Percentiles rank a stretch among this genome's conserved stretches.
Conservation (phyloP, 1,140 invertebrate species). For the Drepana arcuata region DNA sequence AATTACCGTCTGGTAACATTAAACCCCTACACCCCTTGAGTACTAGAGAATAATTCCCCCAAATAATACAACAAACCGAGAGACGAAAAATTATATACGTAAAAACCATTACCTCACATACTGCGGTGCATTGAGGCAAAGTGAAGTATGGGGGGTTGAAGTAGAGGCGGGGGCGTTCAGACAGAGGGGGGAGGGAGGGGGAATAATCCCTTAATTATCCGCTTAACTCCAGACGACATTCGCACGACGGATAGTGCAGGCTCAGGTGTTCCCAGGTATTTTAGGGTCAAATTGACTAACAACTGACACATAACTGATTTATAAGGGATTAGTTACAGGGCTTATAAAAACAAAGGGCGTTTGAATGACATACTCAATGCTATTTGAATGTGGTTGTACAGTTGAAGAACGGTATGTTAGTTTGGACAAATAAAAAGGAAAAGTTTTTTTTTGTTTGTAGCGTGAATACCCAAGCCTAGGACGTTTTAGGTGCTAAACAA, state of each 20-base stretch:
- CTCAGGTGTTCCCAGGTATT: slow-evolving; percentile 37
- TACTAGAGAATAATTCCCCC: slow-evolving; percentile 48
- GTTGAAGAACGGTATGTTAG: too few species aligned
- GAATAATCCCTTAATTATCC: slow-evolving; percentile 63
- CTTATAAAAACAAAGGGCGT: slow-evolving; percentile 22
- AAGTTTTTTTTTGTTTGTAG: too few species aligned
- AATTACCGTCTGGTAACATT: background rate
- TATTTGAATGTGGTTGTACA: too few species aligned
- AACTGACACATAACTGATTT: slow-evolving; percentile 46
- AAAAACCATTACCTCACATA: slow-evolving; percentile 64
- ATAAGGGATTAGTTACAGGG: slow-evolving; percentile 30
- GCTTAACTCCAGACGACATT: slow-evolving; percentile 61
- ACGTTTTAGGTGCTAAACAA: too few species aligned
- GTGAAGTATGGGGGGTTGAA: slow-evolving; percentile 34
- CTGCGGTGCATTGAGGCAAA: slow-evolving; percentile 50
- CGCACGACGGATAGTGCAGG: slow-evolving; percentile 45
- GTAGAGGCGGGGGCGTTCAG: slow-evolving; percentile 26
- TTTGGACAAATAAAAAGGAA: too few species aligned
- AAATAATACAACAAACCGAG: slow-evolving; percentile 56
- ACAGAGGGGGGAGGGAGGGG: slow-evolving; percentile 30
- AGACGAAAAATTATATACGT: slow-evolving; percentile 59
- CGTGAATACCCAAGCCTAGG: too few species aligned
- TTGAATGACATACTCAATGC: too few species aligned
- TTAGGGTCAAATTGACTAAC: slow-evolving; percentile 42
- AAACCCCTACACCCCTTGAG: slow-evolving; percentile 1